Conservation (phyloP, 2,888 invertebrate species). For the Nasonia oneida region DNA sequence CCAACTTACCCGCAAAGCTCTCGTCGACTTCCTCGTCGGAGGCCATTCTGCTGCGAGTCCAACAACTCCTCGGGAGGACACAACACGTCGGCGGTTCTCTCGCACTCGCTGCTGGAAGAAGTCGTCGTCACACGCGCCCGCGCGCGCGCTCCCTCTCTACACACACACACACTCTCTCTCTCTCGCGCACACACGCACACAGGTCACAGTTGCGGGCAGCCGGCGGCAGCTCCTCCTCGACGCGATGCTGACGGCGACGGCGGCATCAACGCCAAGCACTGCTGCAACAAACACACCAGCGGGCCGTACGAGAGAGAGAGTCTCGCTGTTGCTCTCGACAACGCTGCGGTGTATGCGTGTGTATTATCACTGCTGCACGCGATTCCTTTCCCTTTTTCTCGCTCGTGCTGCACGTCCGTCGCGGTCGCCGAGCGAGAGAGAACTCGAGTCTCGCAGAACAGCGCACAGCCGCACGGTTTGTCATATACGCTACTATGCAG, state of each 20-base stretch:
- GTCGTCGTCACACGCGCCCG: constrained; percentile 21
- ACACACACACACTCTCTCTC: constrained; percentile 2
- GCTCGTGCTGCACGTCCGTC: not conserved
- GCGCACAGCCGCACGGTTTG: constrained; percentile 33
- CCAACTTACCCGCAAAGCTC: constrained; percentile 89
- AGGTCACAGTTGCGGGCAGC: constrained; percentile 3
- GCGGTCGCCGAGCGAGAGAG: constrained; percentile 52
- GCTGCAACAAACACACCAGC: not conserved
- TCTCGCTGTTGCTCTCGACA: not conserved
- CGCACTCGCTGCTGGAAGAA: not conserved
- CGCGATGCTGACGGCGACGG: constrained; percentile 17
- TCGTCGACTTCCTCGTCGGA: constrained; percentile 94
- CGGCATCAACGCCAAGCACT: constrained; percentile 50
- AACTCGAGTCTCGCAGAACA: constrained; percentile 45
- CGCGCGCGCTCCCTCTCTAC: not conserved
- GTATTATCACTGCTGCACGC: not conserved
- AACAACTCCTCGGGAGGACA: constrained; percentile 51
- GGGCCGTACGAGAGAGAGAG: not conserved
- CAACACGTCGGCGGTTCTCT: constrained; percentile 3
- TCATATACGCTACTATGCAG: constrained; percentile 49
- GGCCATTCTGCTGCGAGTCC: constrained; percentile 83
- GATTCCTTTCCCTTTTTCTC: constrained; percentile 28
- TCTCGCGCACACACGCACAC: constrained; percentile 31
- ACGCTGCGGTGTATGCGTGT: no score
- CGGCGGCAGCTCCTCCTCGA: not conserved